Percentiles rank a stretch among this genome's conserved stretches.
These are phyloP conservation scores for Fragum whitleyi DNA, from an alignment of 2,888 invertebrate species.

Conservation along the genomic window DNA sequence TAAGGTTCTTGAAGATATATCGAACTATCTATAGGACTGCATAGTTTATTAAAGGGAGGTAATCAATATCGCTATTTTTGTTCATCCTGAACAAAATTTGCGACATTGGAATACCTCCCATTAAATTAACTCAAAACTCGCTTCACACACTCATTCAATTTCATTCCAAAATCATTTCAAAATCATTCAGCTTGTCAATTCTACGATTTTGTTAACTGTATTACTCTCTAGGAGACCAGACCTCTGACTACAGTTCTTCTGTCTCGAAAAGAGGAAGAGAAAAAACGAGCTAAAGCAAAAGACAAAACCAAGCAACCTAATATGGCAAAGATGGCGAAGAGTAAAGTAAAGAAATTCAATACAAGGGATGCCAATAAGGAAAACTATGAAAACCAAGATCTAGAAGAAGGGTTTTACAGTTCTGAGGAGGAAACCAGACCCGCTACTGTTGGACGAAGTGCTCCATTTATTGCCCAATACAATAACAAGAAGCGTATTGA, in stretches of 20 bases:
- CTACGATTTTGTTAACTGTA: too few species aligned
- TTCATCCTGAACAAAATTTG: too few species aligned
- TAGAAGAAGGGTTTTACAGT: conserved; percentile 36
- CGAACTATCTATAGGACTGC: too few species aligned
- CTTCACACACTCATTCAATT: too few species aligned
- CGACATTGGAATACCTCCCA: too few species aligned
- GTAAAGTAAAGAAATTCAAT: background rate
- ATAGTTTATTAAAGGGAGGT: too few species aligned
- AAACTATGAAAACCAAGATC: background rate
- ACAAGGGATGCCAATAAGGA: background rate
- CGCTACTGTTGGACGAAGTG: conserved; percentile 29
- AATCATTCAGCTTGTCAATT: too few species aligned
- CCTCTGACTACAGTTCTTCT: conserved; percentile 64
- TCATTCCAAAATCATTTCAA: too few species aligned
- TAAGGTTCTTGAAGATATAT: too few species aligned
- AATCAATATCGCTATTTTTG: too few species aligned
- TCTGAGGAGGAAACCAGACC: conserved; percentile 39
- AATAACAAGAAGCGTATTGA: conserved; percentile 69
- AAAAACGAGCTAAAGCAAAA: conserved; percentile 49
- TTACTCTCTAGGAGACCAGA: conserved; percentile 50
- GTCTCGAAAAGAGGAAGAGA: conserved; percentile 65
- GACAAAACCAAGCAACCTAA: conserved; percentile 43
- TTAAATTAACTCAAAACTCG: too few species aligned
- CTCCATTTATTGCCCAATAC: conserved; percentile 68
- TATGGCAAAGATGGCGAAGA: conserved; percentile 50